A percentile compares a stretch with the other conserved stretches of the same genome.
Conservation (phyloP, 64 coral and sea anemone genomes). For the Cladopsammia gracilis region DNA sequence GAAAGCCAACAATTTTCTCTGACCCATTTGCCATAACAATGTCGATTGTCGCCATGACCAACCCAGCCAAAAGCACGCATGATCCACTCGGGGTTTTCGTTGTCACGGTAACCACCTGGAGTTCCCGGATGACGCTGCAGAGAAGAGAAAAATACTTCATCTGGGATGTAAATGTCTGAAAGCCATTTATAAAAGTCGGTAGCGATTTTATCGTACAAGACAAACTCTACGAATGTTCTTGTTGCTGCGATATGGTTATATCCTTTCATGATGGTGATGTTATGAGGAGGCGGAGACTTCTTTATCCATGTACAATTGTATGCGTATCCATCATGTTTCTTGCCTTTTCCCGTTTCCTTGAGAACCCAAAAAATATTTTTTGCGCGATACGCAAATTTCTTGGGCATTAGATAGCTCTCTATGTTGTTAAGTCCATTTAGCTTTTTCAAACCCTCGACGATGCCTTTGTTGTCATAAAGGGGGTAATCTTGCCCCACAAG, state of each 20-base stretch:
- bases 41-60: not conserved
- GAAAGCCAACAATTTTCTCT: conserved; percentile 37
- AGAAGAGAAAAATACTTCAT: conserved; percentile 57
- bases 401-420: conserved; percentile 6
- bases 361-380: not conserved
- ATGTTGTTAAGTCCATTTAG: conserved; percentile 48
- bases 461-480: conserved; percentile 46
- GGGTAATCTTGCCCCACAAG: conserved; percentile 55
- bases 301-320: not conserved
- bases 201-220: conserved; percentile 10
- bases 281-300: conserved; percentile 36
- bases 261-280: conserved; percentile 34
- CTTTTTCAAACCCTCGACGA: conserved; percentile 17
- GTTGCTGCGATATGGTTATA: conserved; percentile 27
- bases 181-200: conserved; percentile 35
- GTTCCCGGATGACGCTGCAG: conserved; percentile 46
- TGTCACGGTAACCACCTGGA: conserved; percentile 15
- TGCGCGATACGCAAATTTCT: not conserved
- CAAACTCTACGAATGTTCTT: conserved; percentile 45
- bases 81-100: not conserved
- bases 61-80: conserved; percentile 19
- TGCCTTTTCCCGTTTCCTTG: not conserved
- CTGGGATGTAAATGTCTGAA: conserved; percentile 18
- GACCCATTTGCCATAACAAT: conserved; percentile 24
- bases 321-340: conserved; percentile 1